Conservation (phyloP, 2,113 vertebrate genomes). For the Phodopus roborovskii region DNA sequence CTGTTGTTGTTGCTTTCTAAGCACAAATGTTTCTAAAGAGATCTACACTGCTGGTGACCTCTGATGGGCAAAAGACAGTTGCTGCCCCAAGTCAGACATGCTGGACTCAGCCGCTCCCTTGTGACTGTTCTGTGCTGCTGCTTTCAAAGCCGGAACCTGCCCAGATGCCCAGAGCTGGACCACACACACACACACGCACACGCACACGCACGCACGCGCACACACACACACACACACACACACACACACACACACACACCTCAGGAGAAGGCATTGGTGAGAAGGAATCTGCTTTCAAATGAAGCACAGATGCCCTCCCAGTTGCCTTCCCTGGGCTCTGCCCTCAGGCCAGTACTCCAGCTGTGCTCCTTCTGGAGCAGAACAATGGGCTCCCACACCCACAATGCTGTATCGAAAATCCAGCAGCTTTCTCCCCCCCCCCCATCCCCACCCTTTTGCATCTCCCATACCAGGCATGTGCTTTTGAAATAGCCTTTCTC, state of each 20-base stretch:
- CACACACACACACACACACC: too few relatives aligned
- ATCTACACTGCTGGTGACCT: not conserved
- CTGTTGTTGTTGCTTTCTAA: not conserved
- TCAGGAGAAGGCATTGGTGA: not conserved
- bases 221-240: too few relatives aligned
- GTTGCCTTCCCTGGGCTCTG: not conserved
- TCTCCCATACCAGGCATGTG: not conserved
- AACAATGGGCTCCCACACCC: rapidly evolving
- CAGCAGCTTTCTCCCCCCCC: not conserved
- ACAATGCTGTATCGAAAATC: rapidly evolving
- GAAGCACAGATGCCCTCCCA: not conserved
- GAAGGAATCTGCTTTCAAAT: not conserved
- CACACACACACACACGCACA: not conserved
- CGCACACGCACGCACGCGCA: too few relatives aligned
- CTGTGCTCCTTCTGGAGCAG: not conserved
- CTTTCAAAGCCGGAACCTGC: not conserved
- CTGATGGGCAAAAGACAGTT: rapidly evolving
- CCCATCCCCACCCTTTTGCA: too few relatives aligned
- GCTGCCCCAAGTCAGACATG: rapidly evolving
- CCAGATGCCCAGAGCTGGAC: not conserved
- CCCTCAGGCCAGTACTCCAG: not conserved
- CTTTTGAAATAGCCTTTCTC: not conserved
- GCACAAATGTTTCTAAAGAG: not conserved
- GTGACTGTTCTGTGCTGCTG: not conserved
- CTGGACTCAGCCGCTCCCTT: rapidly evolving